Conservation (phyloP, 2,113 vertebrate species). For the Lycaon pictus region DNA sequence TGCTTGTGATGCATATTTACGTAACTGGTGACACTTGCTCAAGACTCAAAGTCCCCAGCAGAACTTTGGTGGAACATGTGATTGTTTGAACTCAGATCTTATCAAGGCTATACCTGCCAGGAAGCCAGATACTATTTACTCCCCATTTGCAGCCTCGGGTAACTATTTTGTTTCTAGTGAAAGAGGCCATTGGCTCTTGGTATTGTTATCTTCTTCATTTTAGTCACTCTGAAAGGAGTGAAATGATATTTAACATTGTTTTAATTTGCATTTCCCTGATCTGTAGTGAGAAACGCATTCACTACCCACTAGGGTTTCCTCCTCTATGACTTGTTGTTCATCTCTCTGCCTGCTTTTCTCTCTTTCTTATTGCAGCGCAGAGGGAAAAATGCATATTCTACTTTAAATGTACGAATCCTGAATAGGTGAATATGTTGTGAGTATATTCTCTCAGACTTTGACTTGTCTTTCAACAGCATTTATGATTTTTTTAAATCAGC, state of each 20-base stretch:
- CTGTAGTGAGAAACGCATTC: rapidly evolving
- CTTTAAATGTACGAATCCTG: too few relatives aligned
- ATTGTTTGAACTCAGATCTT: neutral
- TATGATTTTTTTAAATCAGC: neutral
- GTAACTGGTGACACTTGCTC: neutral
- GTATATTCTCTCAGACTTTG: neutral
- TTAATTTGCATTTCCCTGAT: neutral
- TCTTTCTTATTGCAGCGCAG: too few relatives aligned
- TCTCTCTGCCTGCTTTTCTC: neutral
- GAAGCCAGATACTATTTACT: neutral
- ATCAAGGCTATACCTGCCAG: too few relatives aligned
- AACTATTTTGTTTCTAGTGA: too few relatives aligned
- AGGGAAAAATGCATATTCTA: too few relatives aligned
- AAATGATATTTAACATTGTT: rapidly evolving
- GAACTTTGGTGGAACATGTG: neutral
- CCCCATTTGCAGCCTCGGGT: neutral
- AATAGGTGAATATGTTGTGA: neutral
- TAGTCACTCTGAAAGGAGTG: rapidly evolving
- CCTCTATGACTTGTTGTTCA: neutral
- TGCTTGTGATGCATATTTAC: neutral
- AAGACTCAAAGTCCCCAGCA: neutral
- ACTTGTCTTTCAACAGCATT: neutral
- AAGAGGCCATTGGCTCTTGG: rapidly evolving
- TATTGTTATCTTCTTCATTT: neutral
- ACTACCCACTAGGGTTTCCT: neutral